Conservation (phyloP, 1,140 invertebrate genomes). For the Dreissena rostriformis region DNA sequence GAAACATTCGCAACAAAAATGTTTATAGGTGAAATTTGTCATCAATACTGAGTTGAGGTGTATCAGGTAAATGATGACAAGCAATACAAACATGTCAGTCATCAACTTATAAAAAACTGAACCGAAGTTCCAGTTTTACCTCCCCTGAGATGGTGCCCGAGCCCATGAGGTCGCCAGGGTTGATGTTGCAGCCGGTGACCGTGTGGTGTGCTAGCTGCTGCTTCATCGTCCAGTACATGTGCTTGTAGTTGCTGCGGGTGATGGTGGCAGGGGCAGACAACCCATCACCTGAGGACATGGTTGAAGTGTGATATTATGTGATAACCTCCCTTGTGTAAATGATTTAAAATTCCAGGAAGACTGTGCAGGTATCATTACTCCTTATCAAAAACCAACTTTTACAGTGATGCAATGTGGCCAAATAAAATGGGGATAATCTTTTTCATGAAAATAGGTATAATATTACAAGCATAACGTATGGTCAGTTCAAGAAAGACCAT, state of each 20-base stretch:
- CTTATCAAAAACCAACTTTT: not conserved
- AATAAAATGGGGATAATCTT: not conserved
- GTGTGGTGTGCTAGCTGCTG: constrained; percentile 99
- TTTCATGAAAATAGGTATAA: not conserved
- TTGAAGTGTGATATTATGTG: not conserved
- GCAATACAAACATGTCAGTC: too few species aligned
- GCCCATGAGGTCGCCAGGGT: constrained; percentile 96
- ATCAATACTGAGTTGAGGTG: too few species aligned
- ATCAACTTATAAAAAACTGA: too few species aligned
- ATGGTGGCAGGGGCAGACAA: constrained; percentile 72
- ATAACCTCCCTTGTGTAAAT: not conserved
- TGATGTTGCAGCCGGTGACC: constrained; percentile 96
- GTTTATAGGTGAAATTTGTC: too few species aligned
- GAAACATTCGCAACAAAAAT: too few species aligned
- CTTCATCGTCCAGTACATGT: constrained; percentile 98
- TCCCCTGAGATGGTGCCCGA: constrained; percentile 99
- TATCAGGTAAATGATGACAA: too few species aligned
- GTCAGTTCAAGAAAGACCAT: too few species aligned
- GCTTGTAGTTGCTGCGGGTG: constrained; percentile 82
- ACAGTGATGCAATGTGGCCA: not conserved
- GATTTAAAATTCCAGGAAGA: not conserved
- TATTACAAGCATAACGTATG: too few species aligned
- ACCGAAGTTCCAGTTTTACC: constrained; percentile 81
- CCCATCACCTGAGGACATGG: constrained; percentile 67
- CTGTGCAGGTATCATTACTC: not conserved